phyloP scores from a whole-genome alignment of 2,797 vertebrate genomes.

The Bradypodion pumilum region DNA sequence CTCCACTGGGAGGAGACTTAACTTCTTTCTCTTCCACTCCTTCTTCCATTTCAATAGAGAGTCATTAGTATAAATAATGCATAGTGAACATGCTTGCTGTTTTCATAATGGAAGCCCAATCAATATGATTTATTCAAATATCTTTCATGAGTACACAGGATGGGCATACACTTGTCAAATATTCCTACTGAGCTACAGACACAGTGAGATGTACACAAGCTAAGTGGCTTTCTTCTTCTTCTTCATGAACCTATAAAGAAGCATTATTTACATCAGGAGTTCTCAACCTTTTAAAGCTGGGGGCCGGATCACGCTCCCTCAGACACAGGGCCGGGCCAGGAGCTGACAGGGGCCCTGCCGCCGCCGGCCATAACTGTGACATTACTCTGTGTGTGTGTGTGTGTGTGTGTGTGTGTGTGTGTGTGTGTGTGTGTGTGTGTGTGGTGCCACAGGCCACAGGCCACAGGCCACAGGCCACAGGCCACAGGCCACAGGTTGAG shows the following conservation, averaged over 20 bases:
- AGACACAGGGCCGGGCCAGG: too few relatives aligned
- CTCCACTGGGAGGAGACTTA: constrained; percentile 44
- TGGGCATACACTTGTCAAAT: neutral
- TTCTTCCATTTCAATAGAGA: neutral
- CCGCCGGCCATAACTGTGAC: too few relatives aligned
- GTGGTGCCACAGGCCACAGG: too few relatives aligned
- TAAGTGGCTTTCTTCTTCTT: too few relatives aligned
- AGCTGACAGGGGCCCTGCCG: too few relatives aligned
- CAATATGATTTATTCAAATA: constrained; percentile 12
- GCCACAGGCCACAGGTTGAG: too few relatives aligned
- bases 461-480: too few relatives aligned
- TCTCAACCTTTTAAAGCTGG: too few relatives aligned
- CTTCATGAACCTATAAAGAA: neutral
- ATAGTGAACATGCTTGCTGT: constrained; percentile 19
- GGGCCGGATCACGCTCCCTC: too few relatives aligned
- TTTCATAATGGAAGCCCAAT: constrained; percentile 25
- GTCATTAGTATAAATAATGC: neutral
- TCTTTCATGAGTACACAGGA: neutral
- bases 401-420: too few relatives aligned
- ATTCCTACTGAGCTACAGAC: neutral
- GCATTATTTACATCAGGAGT: neutral
- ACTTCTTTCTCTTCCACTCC: constrained; percentile 4
- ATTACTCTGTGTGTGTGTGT: too few relatives aligned
- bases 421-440: too few relatives aligned
- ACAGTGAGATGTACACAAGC: neutral